Evolutionary conservation across 2,113 vertebrate genomes (phyloP), one percentile per base, ranked within the genome.

Genomic region (Xenopus borealis): DNA sequence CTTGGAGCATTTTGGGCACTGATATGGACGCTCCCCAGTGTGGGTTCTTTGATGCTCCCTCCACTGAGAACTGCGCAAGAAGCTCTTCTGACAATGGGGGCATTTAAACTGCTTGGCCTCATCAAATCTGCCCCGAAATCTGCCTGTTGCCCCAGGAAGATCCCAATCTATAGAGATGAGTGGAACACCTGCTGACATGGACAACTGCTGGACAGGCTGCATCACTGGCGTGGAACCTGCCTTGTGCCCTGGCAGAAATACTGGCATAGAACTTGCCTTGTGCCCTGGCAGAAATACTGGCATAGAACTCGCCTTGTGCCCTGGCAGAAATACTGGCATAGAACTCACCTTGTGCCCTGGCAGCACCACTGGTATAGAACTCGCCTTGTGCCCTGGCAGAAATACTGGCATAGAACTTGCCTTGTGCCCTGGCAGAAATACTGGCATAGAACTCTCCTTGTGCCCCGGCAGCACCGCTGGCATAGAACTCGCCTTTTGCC

Each of bases 1-100:
- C 13, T 80, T 80, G 11, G 59, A 30, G 27, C 79, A 80, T 17
- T 77, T 64, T 18, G n/a, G 68, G 57, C 79, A 80, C 44, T 62
- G 63, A 33, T 76, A 77, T 3, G 78, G 73, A 12, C 69, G 50
- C 50, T 76, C 78, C 8, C 69, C 73, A 1, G 72, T 68, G 47
- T 80, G 78, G 1, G 64, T 74, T 16, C 69, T 12, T 50, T 46
- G 58, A 17, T 77, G 79, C 14, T 62, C 72, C 20, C 62, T 66
- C 30, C 77, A 50, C 55, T 71, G 70, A 3, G 68, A 65, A 44
- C 59, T 72, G 46, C 74, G 69, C 10, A 63, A 30, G 50, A 80
- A 80, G 55, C 55, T 62, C 55, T 72, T 78, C 46, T 72, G 64
- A 65, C 77, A 78, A 13, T 67, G 55, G 3, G 53, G 2, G 18